Evolutionary conservation across 2,113 vertebrate species (phyloP), one percentile per base, ranked within the genome.

Genomic region (Parotia lawesii): DNA sequence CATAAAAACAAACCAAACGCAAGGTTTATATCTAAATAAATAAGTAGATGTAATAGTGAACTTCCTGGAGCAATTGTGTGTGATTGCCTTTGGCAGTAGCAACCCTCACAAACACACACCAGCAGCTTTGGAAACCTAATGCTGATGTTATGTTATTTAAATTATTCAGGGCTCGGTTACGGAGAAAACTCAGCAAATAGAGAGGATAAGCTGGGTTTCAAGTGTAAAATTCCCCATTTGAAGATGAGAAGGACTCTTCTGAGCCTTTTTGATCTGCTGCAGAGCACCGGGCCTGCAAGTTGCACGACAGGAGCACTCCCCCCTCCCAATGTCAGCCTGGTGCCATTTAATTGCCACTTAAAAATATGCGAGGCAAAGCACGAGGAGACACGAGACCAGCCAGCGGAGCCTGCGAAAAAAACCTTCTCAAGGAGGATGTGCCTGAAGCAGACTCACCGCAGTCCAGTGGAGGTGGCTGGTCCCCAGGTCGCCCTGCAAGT

Each of bases 281-380:
- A 12, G 21, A 51, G 38, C 58, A 42, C 4, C 0, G 6, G 18
- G 31, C 40, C 1, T 0, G 0, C 1, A 1, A 40, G 31, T 5
- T 27, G 10, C 33, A 6, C 0, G 0, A 9, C 61, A 57, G 50
- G n/a, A 73, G 40, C 0, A 0, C 45, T 18, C 18, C 5, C 54
- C 5, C 2, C 33, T 17, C 48, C 51, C 11, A 22, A 8, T 1
- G 1, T 2, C 5, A 80, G 40, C 50, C 50, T 4, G 2, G 33
- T 11, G 11, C 33, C 38, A 7, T 27, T 75, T 37, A 53, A 61
- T 15, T n/a, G 15, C 42, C 15, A 22, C 47, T 71, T 28, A 17
- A 71, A 70, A 87, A 64, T 3, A 60, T 0, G 6, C 6, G 1
- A 47, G 24, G 29, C 15, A 22, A 51, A 82, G 33, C 2, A 11